A percentile compares a stretch with the other conserved stretches of the same genome.
Conservation (phyloP, 2,797 vertebrate species). For the Cryptoblepharus egeriae region DNA sequence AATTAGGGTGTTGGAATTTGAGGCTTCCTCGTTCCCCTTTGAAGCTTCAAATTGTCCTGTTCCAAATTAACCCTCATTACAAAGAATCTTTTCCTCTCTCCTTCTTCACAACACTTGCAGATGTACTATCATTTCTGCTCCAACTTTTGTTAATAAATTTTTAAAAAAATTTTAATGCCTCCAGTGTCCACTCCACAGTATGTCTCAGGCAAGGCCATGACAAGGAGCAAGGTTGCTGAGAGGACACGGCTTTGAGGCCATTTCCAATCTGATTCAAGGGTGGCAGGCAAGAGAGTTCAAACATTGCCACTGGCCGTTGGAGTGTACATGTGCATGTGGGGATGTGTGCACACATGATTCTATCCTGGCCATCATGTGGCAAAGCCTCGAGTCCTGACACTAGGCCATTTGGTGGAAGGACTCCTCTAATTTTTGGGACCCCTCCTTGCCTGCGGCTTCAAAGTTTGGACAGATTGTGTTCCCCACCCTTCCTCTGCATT, state of each 20-base stretch:
- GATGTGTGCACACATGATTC: neutral
- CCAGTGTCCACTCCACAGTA: neutral
- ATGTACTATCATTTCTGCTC: slow-evolving; percentile 45
- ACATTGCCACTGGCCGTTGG: neutral
- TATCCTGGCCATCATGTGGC: neutral
- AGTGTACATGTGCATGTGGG: no score
- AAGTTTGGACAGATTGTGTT: slow-evolving; percentile 13
- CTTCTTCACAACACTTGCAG: slow-evolving; percentile 43
- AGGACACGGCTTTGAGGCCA: neutral
- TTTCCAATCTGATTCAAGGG: neutral
- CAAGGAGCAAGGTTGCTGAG: slow-evolving; percentile 7
- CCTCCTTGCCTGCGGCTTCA: slow-evolving; percentile 32
- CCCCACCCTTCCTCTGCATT: slow-evolving; percentile 36
- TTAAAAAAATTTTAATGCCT: slow-evolving; percentile 26
- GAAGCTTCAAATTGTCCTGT: slow-evolving; percentile 75
- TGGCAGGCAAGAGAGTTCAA: neutral
- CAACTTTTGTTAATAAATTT: neutral
- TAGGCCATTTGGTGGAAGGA: neutral
- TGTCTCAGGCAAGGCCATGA: neutral
- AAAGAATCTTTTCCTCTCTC: slow-evolving; percentile 52
- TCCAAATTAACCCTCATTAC: slow-evolving; percentile 79
- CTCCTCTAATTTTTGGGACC: slow-evolving; percentile 11
- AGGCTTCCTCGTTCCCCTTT: slow-evolving; percentile 75
- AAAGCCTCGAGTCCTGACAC: neutral
- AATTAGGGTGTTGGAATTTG: slow-evolving; percentile 80